Base-by-base conservation (phyloP, 2,888 invertebrate species). In the Chesias legatella region DNA sequence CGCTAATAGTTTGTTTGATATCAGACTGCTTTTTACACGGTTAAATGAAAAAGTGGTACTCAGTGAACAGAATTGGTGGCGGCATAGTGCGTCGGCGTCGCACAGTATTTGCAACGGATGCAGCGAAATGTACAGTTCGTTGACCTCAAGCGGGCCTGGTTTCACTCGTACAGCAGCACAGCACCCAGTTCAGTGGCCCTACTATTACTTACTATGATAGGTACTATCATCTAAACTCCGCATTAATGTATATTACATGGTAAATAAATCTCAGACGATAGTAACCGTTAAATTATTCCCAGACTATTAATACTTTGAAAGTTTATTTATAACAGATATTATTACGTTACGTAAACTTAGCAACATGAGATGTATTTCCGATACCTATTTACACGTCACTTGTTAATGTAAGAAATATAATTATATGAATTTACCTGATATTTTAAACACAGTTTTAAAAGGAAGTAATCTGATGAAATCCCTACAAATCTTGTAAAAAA, bases 21-120 rank as follows among this genome's bases (percentile, higher is more conserved):
- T 66, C 61, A 66, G 65, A 71, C 65, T 62, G 69, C 70, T 77
- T 78, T 79, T 77, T 70, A 72, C 68, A 74, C 66, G 63, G 61
- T 53, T 67, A 65, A 73, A 74, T 74, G 70, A 74, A 79, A 78
- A 75, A 77, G 72, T 71, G 64, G 69, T 73, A 74, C 73, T 69
- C 69, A 73, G 72, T 73, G 65, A 64, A 67, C 73, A 75, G 78
- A 81, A 81, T 81, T 79, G 78, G 80, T 75, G 73, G 80, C 73
- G 72, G 75, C 70, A 65, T 67, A 79, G 79, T 80, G 82, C 77
- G 76, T 76, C 34, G 37, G 37, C 37, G 25, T 25, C 65, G 69
- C 75, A 70, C 71, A 78, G 72, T 83, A 84, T 86, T 88, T 84
- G 85, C 88, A 88, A 85, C 84, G 85, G 83, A 86, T 88, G 86